Evolutionary conservation across 2,888 invertebrate genomes (phyloP), one percentile per base, ranked within the genome.

Genomic region (Ptilodon capucinus): DNA sequence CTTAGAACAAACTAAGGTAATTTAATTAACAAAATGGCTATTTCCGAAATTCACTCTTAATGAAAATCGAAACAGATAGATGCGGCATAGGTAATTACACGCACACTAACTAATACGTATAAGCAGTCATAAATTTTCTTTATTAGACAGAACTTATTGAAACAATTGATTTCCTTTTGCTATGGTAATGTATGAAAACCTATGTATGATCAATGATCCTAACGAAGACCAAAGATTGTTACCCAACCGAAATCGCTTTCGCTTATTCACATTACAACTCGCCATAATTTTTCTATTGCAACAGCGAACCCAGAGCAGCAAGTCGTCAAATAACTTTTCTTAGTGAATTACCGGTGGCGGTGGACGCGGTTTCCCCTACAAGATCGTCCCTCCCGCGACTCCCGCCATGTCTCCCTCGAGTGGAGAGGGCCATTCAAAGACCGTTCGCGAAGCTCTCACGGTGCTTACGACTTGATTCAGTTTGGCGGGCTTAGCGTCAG

Each of bases 301-400:
- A 62, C 63, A 63, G 54, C 67, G 73, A 78, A 74, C 81, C 81
- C 81, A 79, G 58, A 68, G 74, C 74, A 69, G 75, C 79, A 74
- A 72, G 79, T 85, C 81, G 76, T 81, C 83, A 87, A 87, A 89
- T 88, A 88, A 89, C 82, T 86, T 90, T 90, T 90, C 88, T 90
- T 90, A 84, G 86, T 85, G 86, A 88, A 89, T 87, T 87, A 89
- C 86, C 81, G 79, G 83, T 86, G 86, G 85, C 85, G 83, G 82
- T 86, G 79, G 86, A 74, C 79, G 84, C 79, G 83, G 86, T 86
- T 86, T 90, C 87, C 90, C 90, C 90, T 87, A 86, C 79, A 79
- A 65, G 80, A 74, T 72, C 80, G 84, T 82, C 88, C 90, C 89
- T 89, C 88, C 86, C 86, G 82, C 79, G 77, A 78, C 86, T 86